These are phyloP conservation scores for Rhagonycha fulva DNA, from an alignment of 2,888 invertebrate genomes.

Conservation along the genomic window DNA sequence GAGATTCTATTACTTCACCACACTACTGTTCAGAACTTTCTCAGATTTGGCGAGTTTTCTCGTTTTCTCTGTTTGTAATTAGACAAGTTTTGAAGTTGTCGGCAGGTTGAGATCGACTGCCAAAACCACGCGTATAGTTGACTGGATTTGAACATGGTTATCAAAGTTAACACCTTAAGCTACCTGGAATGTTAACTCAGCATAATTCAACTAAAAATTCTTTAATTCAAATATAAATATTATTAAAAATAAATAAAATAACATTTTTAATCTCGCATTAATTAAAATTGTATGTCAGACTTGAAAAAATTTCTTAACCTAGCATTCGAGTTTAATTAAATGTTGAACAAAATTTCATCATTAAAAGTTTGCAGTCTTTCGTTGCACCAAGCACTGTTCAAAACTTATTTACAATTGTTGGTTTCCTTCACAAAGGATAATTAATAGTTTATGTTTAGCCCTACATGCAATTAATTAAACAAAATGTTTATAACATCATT, in stretches of 20 bases:
- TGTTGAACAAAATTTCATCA: not conserved
- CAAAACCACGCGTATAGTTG: slow-evolving; percentile 37
- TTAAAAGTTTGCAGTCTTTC: not conserved
- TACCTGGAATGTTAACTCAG: not conserved
- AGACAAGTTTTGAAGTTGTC: slow-evolving; percentile 46
- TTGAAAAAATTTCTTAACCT: not conserved
- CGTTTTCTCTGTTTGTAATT: slow-evolving; percentile 46
- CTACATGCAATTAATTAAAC: not conserved
- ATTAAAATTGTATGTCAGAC: not conserved
- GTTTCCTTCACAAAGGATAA: not conserved
- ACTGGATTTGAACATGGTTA: slow-evolving; percentile 20
- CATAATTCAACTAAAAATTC: not conserved
- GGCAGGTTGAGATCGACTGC: slow-evolving; percentile 42
- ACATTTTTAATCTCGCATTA: not conserved
- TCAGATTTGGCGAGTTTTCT: slow-evolving; percentile 47
- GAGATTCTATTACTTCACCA: slow-evolving; percentile 41
- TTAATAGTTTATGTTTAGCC: not conserved
- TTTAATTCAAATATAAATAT: not conserved
- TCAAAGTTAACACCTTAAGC: slow-evolving; percentile 12
- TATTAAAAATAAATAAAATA: not conserved
- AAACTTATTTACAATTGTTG: not conserved
- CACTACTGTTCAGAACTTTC: slow-evolving; percentile 40
- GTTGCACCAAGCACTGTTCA: not conserved
- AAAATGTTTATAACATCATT: not conserved
- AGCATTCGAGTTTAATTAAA: not conserved